Evolutionary conservation across 2,888 invertebrate genomes (phyloP), one percentile per base, ranked within the genome.

Genomic region (Acleris cristana): DNA sequence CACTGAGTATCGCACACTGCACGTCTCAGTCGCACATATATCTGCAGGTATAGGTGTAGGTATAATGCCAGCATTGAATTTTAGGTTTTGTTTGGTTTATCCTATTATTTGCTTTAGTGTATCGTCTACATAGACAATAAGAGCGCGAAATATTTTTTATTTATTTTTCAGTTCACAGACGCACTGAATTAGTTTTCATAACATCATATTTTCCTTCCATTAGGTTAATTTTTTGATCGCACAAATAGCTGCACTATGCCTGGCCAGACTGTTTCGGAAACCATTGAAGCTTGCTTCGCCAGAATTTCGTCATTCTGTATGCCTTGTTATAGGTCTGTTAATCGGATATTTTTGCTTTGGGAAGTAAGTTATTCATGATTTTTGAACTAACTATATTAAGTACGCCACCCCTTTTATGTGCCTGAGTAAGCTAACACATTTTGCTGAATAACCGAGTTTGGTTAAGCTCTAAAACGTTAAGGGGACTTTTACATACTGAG

Each of bases 341-440:
- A 95, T 97, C 87, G 96, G 96, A 76, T 97, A 96, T 92, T 97
- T 98, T 93, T 97, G 97, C 90, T 98, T 97, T 88, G 97, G 98
- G 89, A 95, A 94, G 96, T 96, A 94, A 95, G 95, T 93, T 81
- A 60, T 69, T 65, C 65, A 70, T 68, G 51, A 45, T 70, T 72
- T 71, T 68, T 57, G 53, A 40, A 63, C 59, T 56, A 58, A 57
- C 40, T 52, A 64, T 40, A 61, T 40, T 53, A 51, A 60, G 23
- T 52, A 52, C 57, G 48, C 45, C 52, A 55, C 26, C 51, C 40
- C 54, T 21, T 12, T 62, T 58, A 63, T 67, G 63, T 40, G 53
- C 30, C 48, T 53, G 52, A 19, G 23, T 18, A 44, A 19, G 30
- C 44, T 61, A 56, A 61, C 30, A 21, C 16, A n/a, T 52, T 30